Base-by-base conservation (phyloP, 2,797 vertebrate genomes). In the Epinephelus malabaricus region DNA sequence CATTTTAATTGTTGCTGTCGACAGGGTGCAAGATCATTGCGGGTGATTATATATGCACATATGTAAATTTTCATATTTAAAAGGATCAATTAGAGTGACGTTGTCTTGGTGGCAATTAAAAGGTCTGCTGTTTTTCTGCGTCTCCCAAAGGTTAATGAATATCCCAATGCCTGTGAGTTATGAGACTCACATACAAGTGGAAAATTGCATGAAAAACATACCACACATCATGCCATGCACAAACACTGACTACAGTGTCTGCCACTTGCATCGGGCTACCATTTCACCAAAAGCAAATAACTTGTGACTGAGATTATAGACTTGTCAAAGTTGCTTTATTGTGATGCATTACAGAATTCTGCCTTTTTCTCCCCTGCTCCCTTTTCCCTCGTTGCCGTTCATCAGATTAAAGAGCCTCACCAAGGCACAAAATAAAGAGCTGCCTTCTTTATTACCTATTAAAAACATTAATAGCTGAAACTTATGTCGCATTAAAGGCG, bases 61-160 rank as follows among this genome's bases (percentile, higher is more conserved):
- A 95, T 95, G 95, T 95, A 93, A 95, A 95, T 95, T 84, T 93
- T 94, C 92, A 88, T 93, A 95, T 95, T 95, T 94, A 94, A 95
- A 95, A 95, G 89, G 91, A 89, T 93, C 92, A 94, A 94, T 96
- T 95, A 92, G 92, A 93, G 87, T 93, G 92, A 95, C 91, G 93
- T 94, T 94, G 89, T 94, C 88, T 86, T 83, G 90, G 91, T 87
- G 79, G 84, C 93, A 95, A 95, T 95, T 95, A 93, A 95, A 94
- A 94, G 94, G 93, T 94, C 92, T 91, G 92, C 91, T 94, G 93
- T 94, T 95, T 93, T 92, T 92, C 82, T 92, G 86, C 88, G 27
- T 90, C 92, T 92, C 88, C 86, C 86, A 96, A 95, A 95, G 94
- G 94, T 96, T 95, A 96, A 96, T 95, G 94, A 95, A 94, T 92